Conservation (phyloP, 2,888 invertebrate species). For the Boloria selene region DNA sequence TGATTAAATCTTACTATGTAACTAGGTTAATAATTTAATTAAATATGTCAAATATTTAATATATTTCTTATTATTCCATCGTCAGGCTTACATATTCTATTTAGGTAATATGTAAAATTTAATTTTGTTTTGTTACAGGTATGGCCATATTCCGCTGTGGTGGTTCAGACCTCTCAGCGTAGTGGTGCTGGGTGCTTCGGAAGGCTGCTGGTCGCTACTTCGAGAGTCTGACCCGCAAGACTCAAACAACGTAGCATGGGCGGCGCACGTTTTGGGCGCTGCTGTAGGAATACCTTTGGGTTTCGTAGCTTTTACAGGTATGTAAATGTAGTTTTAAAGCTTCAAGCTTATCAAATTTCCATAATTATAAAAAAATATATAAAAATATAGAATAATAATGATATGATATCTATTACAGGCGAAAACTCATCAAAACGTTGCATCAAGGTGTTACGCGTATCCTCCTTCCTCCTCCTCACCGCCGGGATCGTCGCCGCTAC, state of each 20-base stretch:
- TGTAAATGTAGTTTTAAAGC: neutral
- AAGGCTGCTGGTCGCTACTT: slow-evolving; percentile 74
- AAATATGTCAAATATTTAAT: no score
- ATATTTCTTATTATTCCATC: no score
- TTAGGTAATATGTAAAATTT: neutral
- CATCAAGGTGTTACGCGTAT: slow-evolving; percentile 50
- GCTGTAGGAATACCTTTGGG: slow-evolving; percentile 85
- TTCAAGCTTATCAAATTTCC: no score
- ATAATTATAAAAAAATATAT: neutral
- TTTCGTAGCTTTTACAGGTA: slow-evolving; percentile 80
- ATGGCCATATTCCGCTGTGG: slow-evolving; percentile 73
- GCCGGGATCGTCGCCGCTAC: slow-evolving; percentile 47
- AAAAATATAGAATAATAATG: slow-evolving; percentile 14
- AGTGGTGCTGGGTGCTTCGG: slow-evolving; percentile 84
- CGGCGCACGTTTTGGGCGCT: slow-evolving; percentile 88
- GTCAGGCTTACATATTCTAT: no score
- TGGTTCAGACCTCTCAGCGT: slow-evolving; percentile 83
- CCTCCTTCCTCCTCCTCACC: slow-evolving; percentile 53
- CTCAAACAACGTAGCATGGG: slow-evolving; percentile 82
- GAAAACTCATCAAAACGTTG: slow-evolving; percentile 56
- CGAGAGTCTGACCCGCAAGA: slow-evolving; percentile 41
- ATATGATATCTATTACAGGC: slow-evolving; percentile 52
- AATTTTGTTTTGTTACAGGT: slow-evolving; percentile 47
- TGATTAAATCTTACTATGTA: no score
- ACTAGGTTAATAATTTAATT: no score